Percentiles rank a stretch among this genome's conserved stretches.
Evolutionary conservation across 2,888 invertebrate genomes (phyloP).

Genomic region (Candidula unifasciata): DNA sequence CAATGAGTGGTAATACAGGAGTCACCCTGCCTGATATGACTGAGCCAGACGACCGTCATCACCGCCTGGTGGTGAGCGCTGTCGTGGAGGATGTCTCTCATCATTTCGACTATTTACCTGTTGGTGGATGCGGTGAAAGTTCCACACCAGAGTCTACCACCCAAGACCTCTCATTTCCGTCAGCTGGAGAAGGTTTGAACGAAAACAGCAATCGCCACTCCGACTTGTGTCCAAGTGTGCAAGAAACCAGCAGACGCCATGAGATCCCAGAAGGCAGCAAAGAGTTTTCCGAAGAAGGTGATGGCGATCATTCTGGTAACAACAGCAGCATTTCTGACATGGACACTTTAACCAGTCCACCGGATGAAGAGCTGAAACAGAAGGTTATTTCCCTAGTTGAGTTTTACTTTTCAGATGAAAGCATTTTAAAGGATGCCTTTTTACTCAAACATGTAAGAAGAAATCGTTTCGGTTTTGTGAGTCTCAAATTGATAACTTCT

Average conservation of each 20-base stretch:
- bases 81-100: slow-evolving; percentile 56
- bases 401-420: slow-evolving; percentile 96
- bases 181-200: slow-evolving; percentile 69
- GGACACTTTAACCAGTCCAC: slow-evolving; percentile 66
- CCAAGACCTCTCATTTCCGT: slow-evolving; percentile 58
- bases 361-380: slow-evolving; percentile 71
- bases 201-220: slow-evolving; percentile 58
- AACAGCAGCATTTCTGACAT: slow-evolving; percentile 52
- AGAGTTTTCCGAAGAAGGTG: slow-evolving; percentile 59
- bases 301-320: slow-evolving; percentile 59
- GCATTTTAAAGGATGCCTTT: slow-evolving; percentile 96
- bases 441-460: slow-evolving; percentile 94
- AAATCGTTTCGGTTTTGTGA: slow-evolving; percentile 96
- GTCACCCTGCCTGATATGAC: slow-evolving; percentile 50
- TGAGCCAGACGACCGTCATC: slow-evolving; percentile 51
- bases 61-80: slow-evolving; percentile 44
- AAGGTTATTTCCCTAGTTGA: slow-evolving; percentile 83
- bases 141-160: slow-evolving; percentile 52
- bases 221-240: slow-evolving; percentile 65
- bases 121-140: slow-evolving; percentile 53
- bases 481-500: slow-evolving; percentile 94
- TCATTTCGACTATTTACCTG: slow-evolving; percentile 31
- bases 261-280: slow-evolving; percentile 56
- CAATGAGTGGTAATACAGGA: slow-evolving; percentile 48
- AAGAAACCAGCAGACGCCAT: too few relatives aligned